These are phyloP conservation scores for Pseudonaja textilis DNA, from an alignment of 2,113 vertebrate genomes.

Conservation along the genomic window DNA sequence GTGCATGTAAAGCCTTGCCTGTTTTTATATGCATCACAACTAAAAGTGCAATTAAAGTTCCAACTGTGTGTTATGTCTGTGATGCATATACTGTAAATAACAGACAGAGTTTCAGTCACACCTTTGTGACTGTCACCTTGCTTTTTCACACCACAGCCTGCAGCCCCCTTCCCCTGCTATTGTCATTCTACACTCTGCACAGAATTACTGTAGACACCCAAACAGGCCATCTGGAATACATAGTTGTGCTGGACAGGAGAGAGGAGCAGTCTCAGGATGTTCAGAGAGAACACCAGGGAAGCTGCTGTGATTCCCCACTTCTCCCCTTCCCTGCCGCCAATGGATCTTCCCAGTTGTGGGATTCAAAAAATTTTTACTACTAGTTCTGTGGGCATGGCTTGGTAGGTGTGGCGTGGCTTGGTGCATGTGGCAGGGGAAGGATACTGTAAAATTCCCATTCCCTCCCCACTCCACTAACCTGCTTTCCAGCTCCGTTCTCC, in stretches of 20 bases:
- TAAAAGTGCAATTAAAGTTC: background rate
- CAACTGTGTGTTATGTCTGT: background rate
- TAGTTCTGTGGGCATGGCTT: too few species aligned
- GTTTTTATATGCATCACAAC: background rate
- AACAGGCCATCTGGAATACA: background rate
- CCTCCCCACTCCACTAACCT: too few species aligned
- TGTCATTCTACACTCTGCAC: background rate
- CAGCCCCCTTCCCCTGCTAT: background rate
- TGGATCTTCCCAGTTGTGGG: background rate
- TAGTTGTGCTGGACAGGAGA: background rate
- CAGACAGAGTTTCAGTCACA: background rate
- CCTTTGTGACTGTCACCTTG: background rate
- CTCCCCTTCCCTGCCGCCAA: background rate
- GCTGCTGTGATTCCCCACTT: background rate
- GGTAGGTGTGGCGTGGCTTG: too few species aligned
- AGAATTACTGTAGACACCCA: background rate
- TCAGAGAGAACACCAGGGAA: background rate
- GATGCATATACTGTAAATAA: background rate
- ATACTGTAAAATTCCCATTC: too few species aligned
- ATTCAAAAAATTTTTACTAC: too few species aligned
- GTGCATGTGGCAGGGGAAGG: too few species aligned
- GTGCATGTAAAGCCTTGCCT: background rate
- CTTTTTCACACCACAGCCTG: background rate
- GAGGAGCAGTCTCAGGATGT: background rate
- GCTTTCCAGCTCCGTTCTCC: too few species aligned